Evolutionary conservation across 2,888 invertebrate genomes (phyloP).

Genomic region (Ecdyonurus torrentis): DNA sequence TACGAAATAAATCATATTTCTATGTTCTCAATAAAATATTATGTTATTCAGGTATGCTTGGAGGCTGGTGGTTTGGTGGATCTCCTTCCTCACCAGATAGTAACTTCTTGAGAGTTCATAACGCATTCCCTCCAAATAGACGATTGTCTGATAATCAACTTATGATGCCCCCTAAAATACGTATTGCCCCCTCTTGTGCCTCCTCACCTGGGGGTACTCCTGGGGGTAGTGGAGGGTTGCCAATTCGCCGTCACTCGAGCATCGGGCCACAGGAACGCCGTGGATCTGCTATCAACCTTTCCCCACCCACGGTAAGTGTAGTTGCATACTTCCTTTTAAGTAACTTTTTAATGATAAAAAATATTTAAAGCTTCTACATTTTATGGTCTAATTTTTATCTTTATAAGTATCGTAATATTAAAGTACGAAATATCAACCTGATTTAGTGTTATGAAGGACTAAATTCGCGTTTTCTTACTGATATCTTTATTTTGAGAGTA

Average conservation of each 20-base stretch:
- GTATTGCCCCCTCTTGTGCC: constrained; percentile 75
- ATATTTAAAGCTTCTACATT: too few relatives aligned
- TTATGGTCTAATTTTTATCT: too few relatives aligned
- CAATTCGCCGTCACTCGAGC: constrained; percentile 76
- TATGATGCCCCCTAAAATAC: constrained; percentile 71
- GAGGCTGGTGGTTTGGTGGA: constrained; percentile 74
- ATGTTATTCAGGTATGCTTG: constrained; percentile 45
- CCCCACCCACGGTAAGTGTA: constrained; percentile 80
- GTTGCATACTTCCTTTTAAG: too few relatives aligned
- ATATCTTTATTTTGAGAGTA: too few relatives aligned
- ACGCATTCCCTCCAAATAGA: constrained; percentile 61
- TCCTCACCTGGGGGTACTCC: constrained; percentile 58
- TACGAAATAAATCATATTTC: too few relatives aligned
- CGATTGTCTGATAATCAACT: constrained; percentile 83
- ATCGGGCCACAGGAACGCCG: constrained; percentile 81
- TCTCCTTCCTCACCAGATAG: constrained; percentile 61
- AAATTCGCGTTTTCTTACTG: too few relatives aligned
- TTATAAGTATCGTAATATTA: too few relatives aligned
- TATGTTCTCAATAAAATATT: too few relatives aligned
- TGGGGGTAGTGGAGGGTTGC: constrained; percentile 45
- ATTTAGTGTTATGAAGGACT: too few relatives aligned
- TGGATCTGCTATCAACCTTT: constrained; percentile 66
- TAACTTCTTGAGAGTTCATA: constrained; percentile 71
- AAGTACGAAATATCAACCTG: too few relatives aligned
- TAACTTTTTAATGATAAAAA: too few relatives aligned